phyloP scores from a whole-genome alignment of 2,888 invertebrate species.

The Operophtera brumata region DNA sequence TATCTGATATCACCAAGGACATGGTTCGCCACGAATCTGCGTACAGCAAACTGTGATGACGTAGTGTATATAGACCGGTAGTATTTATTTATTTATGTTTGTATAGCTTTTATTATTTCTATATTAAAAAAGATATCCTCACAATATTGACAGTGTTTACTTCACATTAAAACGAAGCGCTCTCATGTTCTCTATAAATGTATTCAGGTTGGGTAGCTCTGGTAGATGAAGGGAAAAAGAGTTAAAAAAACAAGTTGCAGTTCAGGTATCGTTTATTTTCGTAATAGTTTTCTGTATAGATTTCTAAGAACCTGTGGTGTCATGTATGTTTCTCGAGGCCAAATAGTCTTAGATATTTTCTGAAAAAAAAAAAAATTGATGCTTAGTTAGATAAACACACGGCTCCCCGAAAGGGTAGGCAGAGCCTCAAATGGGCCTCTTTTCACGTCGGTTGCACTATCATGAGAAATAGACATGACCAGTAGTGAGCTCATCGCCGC shows the following conservation, averaged over 20 bases:
- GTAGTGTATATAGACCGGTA: not conserved
- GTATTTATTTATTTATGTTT: not conserved
- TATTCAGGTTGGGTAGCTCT: too few relatives aligned
- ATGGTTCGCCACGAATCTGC: slow-evolving; percentile 86
- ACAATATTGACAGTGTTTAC: too few relatives aligned
- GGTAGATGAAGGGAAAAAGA: too few relatives aligned
- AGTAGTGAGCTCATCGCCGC: too few relatives aligned
- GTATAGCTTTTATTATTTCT: not conserved
- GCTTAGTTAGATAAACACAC: too few relatives aligned
- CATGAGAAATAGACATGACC: too few relatives aligned
- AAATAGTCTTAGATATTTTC: slow-evolving; percentile 68
- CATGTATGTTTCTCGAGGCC: slow-evolving; percentile 66
- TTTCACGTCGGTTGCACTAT: too few relatives aligned
- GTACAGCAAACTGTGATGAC: slow-evolving; percentile 74
- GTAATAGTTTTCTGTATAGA: slow-evolving; percentile 65
- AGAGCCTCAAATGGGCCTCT: too few relatives aligned
- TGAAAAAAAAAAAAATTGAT: slow-evolving; percentile 50
- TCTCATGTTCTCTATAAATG: too few relatives aligned
- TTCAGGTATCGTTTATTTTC: slow-evolving; percentile 44
- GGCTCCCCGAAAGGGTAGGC: too few relatives aligned
- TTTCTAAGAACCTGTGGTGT: slow-evolving; percentile 63
- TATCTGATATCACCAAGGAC: slow-evolving; percentile 82
- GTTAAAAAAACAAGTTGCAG: too few relatives aligned
- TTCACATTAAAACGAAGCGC: too few relatives aligned
- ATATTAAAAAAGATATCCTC: not conserved